Evolutionary conservation across 2,888 invertebrate genomes (phyloP).

Genomic region (Lasiommata megera): DNA sequence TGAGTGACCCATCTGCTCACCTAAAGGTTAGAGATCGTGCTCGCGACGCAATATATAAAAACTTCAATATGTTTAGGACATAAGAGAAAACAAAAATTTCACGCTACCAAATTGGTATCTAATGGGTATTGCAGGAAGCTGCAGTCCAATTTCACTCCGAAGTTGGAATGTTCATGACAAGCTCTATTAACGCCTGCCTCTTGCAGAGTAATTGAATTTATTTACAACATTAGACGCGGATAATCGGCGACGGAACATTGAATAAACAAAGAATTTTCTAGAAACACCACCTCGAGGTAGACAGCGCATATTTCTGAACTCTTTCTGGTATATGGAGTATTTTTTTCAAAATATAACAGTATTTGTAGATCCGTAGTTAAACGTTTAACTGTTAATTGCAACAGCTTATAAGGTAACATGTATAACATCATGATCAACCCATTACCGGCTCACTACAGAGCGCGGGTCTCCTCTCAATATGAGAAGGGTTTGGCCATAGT

Average conservation of each 20-base stretch:
- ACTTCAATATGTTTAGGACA: not conserved
- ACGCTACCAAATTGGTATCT: not conserved
- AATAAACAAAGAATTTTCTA: not conserved
- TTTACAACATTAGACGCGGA: slow-evolving; percentile 16
- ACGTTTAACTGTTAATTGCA: no score
- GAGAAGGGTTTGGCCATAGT: no score
- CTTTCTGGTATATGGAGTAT: not conserved
- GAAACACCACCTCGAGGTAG: not conserved
- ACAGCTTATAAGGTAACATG: no score
- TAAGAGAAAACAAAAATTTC: not conserved
- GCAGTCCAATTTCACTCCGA: slow-evolving; percentile 23
- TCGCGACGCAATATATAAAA: no score
- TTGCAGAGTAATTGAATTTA: slow-evolving; percentile 19
- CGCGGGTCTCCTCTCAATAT: no score
- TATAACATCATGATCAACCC: no score
- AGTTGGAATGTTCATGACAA: slow-evolving; percentile 28
- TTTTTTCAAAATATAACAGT: no score
- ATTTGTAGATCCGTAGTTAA: no score
- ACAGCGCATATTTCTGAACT: not conserved
- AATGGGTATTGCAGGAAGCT: not conserved
- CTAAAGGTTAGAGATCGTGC: no score
- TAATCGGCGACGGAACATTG: not conserved
- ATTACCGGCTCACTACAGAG: no score
- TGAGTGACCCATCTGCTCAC: no score
- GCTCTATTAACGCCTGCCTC: slow-evolving; percentile 25